Conservation (phyloP, 2,888 invertebrate species). For the Drosophila cognata region DNA sequence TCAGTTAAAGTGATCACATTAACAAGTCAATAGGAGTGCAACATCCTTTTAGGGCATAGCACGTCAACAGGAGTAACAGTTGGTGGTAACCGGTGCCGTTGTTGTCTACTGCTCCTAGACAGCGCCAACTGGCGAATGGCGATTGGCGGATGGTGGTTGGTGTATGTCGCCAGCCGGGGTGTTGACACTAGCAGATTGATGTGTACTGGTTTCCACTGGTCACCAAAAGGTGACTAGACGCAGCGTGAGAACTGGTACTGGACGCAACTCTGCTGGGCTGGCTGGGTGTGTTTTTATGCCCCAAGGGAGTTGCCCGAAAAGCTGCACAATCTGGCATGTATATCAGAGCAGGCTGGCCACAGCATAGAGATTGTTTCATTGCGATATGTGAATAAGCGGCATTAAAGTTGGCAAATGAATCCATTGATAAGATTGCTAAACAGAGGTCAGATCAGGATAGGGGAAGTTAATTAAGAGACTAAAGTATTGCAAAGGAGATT, state of each 20-base stretch:
- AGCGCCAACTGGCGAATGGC: slow-evolving; percentile 20
- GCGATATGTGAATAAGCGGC: slow-evolving; percentile 23
- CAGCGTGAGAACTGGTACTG: slow-evolving; percentile 75
- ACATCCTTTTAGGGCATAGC: slow-evolving; percentile 82
- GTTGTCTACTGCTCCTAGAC: slow-evolving; percentile 35
- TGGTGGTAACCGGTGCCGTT: slow-evolving; percentile 61
- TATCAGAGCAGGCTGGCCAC: slow-evolving; percentile 24
- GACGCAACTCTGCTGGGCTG: slow-evolving; percentile 7
- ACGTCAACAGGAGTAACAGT: slow-evolving; percentile 71
- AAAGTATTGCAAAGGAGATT: background rate
- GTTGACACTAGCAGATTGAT: slow-evolving; percentile 77
- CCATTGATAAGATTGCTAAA: background rate
- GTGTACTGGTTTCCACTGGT: slow-evolving; percentile 70
- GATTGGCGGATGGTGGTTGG: slow-evolving; percentile 14
- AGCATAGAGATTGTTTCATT: slow-evolving; percentile 30
- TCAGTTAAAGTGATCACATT: slow-evolving; percentile 83
- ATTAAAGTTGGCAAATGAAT: background rate
- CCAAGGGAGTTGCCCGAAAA: slow-evolving; percentile 54
- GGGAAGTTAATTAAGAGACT: slow-evolving; percentile 1
- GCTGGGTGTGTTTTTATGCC: slow-evolving; percentile 59
- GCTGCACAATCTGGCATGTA: slow-evolving; percentile 44
- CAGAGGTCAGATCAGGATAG: background rate
- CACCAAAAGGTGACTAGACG: slow-evolving; percentile 67
- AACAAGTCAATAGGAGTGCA: slow-evolving; percentile 83
- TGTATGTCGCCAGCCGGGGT: slow-evolving; percentile 57